These are phyloP conservation scores for Calonectris borealis DNA, from an alignment of 2,113 vertebrate genomes.

Conservation along the genomic window DNA sequence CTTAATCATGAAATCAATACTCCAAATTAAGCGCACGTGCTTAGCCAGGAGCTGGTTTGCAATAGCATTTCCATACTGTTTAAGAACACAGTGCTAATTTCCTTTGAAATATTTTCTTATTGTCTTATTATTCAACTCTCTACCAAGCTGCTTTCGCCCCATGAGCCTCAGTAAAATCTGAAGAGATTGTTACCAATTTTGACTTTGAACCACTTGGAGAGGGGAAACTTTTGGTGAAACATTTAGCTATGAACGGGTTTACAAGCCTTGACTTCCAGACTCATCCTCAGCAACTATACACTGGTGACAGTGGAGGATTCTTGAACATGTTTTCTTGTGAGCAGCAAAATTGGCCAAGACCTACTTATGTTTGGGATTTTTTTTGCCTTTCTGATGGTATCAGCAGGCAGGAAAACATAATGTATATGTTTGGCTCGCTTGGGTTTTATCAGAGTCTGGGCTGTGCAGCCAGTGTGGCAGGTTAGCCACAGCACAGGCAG, in stretches of 20 bases:
- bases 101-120: background rate
- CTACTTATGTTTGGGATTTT: background rate
- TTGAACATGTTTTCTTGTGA: background rate
- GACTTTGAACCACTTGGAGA: background rate
- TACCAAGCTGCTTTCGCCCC: background rate
- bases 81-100: background rate
- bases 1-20: constrained; percentile 54
- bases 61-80: background rate
- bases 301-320: background rate
- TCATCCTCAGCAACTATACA: background rate
- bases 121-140: background rate
- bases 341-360: background rate
- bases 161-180: background rate
- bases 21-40: background rate
- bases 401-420: background rate
- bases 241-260: background rate
- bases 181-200: background rate
- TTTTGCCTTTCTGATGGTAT: background rate
- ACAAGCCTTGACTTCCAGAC: background rate
- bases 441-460: background rate
- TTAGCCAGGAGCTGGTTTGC: background rate
- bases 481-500: background rate
- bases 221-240: background rate
- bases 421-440: background rate
- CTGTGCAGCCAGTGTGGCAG: background rate